Evolutionary conservation across 1,140 invertebrate species (phyloP), one percentile per base, ranked within the genome.

Genomic region (Ceratosolen fusciceps): DNA sequence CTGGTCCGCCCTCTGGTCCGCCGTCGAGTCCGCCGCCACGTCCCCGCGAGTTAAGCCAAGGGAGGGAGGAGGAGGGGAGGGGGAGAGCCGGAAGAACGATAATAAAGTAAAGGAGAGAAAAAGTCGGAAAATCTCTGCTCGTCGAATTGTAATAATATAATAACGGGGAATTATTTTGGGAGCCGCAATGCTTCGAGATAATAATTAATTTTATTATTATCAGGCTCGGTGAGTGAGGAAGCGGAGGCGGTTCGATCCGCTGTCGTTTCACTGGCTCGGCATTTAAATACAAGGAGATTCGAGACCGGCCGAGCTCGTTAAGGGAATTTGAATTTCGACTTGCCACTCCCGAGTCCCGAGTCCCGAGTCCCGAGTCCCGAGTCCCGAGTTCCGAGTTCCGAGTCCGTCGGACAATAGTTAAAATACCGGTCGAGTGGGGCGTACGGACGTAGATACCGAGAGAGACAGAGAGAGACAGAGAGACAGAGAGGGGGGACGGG

Each of bases 291-390:
- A 73, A 52, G 70, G 56, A 68, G 56, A 79, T 79, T 24, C 21
- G n/a, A n/a, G n/a, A n/a, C n/a, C n/a, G n/a, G n/a, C 54, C 31
- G 37, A 67, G 54, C 77, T 74, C 71, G 77, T 79, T 74, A 79
- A 54, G 71, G 34, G 24, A 79, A 74, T 79, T 79, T 67, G 56
- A 74, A 79, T 74, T 74, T 79, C 60, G 49, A 67, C 70, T 79
- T 24, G 56, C n/a, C n/a, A n/a, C n/a, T n/a, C n/a, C n/a, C n/a
- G n/a, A n/a, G n/a, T n/a, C n/a, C n/a, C n/a, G n/a, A n/a, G n/a
- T n/a, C n/a, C n/a, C n/a, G n/a, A n/a, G n/a, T n/a, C n/a, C n/a
- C n/a, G n/a, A n/a, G n/a, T 37, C 8, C 21, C 16, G 2, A 9
- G 43, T 37, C 8, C 21, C 16, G 2, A 9, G 43, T 60, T 24